These are phyloP conservation scores for Thymelicus acteon DNA, from an alignment of 2,888 invertebrate genomes.

Conservation along the genomic window DNA sequence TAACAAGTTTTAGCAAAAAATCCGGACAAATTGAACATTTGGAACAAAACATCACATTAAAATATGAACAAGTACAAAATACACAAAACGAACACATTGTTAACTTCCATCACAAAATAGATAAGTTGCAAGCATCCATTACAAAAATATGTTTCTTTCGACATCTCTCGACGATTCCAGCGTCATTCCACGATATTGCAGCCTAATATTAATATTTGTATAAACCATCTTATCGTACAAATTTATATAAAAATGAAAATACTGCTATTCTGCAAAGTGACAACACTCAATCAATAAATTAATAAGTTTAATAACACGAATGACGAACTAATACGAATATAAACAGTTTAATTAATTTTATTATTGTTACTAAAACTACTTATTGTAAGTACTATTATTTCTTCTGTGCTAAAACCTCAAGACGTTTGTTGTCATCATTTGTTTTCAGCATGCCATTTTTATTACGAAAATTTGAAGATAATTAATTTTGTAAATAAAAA, in stretches of 20 bases:
- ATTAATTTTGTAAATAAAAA: too few species aligned
- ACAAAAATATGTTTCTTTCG: constrained; percentile 56
- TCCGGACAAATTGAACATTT: constrained; percentile 16
- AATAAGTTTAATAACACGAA: background rate
- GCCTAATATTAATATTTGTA: constrained; percentile 46
- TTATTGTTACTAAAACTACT: too few species aligned
- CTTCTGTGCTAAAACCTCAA: too few species aligned
- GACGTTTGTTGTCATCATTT: too few species aligned
- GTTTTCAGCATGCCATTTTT: too few species aligned
- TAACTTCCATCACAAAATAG: constrained; percentile 42
- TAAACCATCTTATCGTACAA: constrained; percentile 39
- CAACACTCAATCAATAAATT: constrained; percentile 17
- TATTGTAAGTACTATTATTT: too few species aligned
- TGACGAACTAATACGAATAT: background rate
- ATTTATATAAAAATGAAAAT: constrained; percentile 43
- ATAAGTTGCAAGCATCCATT: constrained; percentile 51
- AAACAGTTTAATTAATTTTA: too few species aligned
- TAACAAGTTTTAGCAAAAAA: constrained; percentile 3
- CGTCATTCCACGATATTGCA: constrained; percentile 51
- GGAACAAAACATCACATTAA: constrained; percentile 18
- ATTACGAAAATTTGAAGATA: too few species aligned
- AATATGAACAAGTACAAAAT: constrained; percentile 23
- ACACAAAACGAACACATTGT: constrained; percentile 26
- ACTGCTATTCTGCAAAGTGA: constrained; percentile 21
- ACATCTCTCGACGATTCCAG: constrained; percentile 49